These are phyloP conservation scores for Bombus confusus DNA, from an alignment of 1,140 invertebrate genomes.

Conservation along the genomic window DNA sequence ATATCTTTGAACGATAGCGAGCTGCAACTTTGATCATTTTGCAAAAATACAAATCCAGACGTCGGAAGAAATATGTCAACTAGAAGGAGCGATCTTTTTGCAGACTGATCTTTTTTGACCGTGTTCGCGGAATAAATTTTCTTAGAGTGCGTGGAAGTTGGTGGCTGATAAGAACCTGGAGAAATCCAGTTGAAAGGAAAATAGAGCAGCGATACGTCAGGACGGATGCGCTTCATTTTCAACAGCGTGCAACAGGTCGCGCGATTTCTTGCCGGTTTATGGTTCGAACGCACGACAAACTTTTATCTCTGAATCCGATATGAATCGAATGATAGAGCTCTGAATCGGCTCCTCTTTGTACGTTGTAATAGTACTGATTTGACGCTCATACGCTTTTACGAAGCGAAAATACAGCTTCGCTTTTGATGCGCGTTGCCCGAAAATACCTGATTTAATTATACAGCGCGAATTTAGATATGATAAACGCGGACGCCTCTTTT, in stretches of 20 bases:
- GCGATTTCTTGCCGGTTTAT: conserved; percentile 21
- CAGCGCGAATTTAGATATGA: conserved; percentile 2
- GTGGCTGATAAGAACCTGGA: too few species aligned
- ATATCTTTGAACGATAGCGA: too few species aligned
- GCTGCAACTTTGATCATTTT: too few species aligned
- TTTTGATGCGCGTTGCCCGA: conserved; percentile 17
- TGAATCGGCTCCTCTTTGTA: background rate
- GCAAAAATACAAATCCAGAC: too few species aligned
- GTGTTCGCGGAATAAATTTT: background rate
- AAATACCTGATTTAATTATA: conserved; percentile 35
- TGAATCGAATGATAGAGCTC: too few species aligned
- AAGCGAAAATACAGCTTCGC: conserved; percentile 16
- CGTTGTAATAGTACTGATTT: too few species aligned
- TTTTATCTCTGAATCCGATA: background rate
- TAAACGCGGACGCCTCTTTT: background rate
- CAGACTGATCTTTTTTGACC: too few species aligned
- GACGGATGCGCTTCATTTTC: background rate
- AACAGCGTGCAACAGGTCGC: conserved; percentile 34
- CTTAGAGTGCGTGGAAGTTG: too few species aligned
- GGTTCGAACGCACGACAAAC: background rate
- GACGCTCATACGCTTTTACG: background rate
- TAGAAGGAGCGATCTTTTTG: too few species aligned
- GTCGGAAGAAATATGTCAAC: too few species aligned
- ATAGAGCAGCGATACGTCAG: background rate
- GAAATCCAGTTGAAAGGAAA: background rate